A percentile compares a stretch with the other conserved stretches of the same genome.
phyloP scores from a whole-genome alignment of 2,113 vertebrate species.

The Oreotrochilus melanogaster region DNA sequence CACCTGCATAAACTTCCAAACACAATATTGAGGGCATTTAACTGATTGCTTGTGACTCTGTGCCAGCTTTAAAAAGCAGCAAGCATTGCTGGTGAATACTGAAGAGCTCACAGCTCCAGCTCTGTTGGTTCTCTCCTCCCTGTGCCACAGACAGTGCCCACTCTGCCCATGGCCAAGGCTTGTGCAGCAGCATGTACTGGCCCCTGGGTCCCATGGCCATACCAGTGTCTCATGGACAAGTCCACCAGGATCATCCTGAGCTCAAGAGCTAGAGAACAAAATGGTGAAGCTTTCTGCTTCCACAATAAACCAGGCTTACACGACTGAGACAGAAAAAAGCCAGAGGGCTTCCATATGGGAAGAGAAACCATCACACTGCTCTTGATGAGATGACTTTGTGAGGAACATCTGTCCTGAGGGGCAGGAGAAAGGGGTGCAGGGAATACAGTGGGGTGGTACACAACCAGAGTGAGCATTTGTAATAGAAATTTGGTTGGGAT shows the following conservation, averaged over 20 bases:
- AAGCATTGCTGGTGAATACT: background rate
- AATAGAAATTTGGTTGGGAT: slow-evolving; percentile 26
- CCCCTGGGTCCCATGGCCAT: rapidly evolving
- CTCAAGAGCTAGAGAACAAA: background rate
- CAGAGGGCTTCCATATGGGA: background rate
- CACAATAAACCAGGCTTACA: background rate
- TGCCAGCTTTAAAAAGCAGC: background rate
- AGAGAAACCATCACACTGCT: background rate
- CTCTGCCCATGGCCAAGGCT: background rate
- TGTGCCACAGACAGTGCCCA: rapidly evolving
- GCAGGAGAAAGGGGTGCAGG: slow-evolving; percentile 2
- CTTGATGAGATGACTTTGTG: background rate
- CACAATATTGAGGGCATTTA: background rate
- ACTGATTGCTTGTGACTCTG: background rate
- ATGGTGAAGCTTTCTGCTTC: background rate
- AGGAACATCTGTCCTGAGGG: background rate
- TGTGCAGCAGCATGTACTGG: background rate
- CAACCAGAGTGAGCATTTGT: background rate
- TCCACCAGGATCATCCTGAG: background rate
- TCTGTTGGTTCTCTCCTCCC: background rate
- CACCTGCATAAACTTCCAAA: background rate
- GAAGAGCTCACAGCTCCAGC: background rate
- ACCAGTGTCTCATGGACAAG: background rate
- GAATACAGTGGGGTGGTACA: rapidly evolving
- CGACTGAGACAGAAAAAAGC: rapidly evolving